Evolutionary conservation across 2,113 vertebrate genomes (phyloP), one percentile per base, ranked within the genome.

Genomic region (Eulemur macaco): DNA sequence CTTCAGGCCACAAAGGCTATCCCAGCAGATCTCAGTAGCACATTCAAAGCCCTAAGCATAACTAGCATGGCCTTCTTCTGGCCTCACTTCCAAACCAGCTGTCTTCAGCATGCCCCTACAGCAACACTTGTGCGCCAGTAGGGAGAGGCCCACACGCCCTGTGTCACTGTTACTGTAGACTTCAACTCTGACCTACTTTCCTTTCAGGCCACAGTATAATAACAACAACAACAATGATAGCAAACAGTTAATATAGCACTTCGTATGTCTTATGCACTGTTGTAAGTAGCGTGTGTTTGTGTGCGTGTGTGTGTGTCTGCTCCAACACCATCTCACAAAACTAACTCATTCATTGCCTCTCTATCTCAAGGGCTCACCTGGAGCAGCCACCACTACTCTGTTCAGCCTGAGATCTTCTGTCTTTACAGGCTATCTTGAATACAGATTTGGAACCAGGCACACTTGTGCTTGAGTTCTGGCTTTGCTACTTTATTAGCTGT

Each of bases 401-500:
- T 23, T 56, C 6, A 88, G 69, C 27, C 45, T 27, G 7, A 8
- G 8, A 52, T 64, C 6, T 60, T 92, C 47, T 74, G 23, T 80
- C 69, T 85, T 77, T 42, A 52, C 17, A 77, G 52, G 31, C 45
- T 86, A 34, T 11, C 50, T 58, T 56, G n/a, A 63, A 23, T 60
- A 42, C 5, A 92, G 64, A 54, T 78, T 87, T 87, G 21, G 52
- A 93, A 58, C 1, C n/a, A 93, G 89, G 15, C 15, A 86, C 80
- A 74, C 6, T 91, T 74, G 21, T 82, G 6, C 71, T 81, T 66
- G 74, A 89, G 27, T 89, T 63, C 29, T 39, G 63, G 4, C n/a
- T 93, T 71, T 78, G 39, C n/a, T 93, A 15, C 39, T 96, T 86
- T 77, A 56, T 86, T 86, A 86, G n/a, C 66, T 91, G 13, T 63